Base-by-base conservation (phyloP, 1,140 invertebrate genomes). In the Copidosoma floridanum region DNA sequence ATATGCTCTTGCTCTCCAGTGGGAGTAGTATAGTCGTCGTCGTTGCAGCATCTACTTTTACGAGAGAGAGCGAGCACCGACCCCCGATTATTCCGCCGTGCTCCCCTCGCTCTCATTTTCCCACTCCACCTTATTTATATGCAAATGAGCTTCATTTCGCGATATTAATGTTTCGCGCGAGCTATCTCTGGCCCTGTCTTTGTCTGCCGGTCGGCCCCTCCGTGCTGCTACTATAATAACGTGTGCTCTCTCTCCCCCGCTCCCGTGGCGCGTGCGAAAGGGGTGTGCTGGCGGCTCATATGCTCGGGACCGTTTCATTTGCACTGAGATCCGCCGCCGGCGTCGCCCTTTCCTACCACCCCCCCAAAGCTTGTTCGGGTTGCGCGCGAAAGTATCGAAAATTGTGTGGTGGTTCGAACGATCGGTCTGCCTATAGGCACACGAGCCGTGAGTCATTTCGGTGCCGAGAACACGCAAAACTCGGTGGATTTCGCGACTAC, bases 121-220 rank as follows among this genome's bases (percentile, higher is more conserved):
- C n/a, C n/a, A n/a, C n/a, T n/a, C n/a, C 47, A 85, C 86, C 87
- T 89, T 89, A 89, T 89, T 89, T 89, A 88, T 88, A 89, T 88
- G 88, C 85, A 89, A 89, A 89, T 89, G 87, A 89, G 88, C 86
- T 89, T 89, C 87, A 88, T 89, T 89, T 88, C 86, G 85, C 85
- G 86, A 88, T 88, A 89, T 89, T 89, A 89, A 89, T 89, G 87
- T 88, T 85, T 84, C 82, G 72, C 70, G 76, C 73, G 68, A 74
- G 70, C 82, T 82, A 80, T 77, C 79, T 78, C 81, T 80, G 80
- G 80, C 81, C 63, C 63, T 16, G n/a, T n/a, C 40, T n/a, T 20
- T 16, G 14, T 12, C n/a, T n/a, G n/a, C n/a, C n/a, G n/a, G n/a
- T n/a, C n/a, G n/a, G n/a, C n/a, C n/a, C n/a, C n/a, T n/a, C n/a